Evolutionary conservation across 2,113 vertebrate genomes (phyloP).

Genomic region (Herpetotheres cachinnans): DNA sequence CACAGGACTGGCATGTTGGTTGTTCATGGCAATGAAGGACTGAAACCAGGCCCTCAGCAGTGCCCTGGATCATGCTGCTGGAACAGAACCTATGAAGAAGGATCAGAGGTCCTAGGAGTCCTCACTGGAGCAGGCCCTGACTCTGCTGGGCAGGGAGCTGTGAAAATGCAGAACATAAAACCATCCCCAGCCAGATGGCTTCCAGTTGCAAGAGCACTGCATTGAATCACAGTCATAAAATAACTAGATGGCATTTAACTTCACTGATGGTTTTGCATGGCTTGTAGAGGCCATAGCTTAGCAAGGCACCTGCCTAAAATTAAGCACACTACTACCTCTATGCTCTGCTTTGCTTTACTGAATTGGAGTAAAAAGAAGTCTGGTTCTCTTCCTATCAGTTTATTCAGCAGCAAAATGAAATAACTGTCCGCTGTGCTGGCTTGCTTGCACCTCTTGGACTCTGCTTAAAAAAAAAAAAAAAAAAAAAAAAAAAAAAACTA

Average conservation of each 20-base stretch:
- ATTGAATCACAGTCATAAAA: background rate
- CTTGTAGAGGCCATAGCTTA: background rate
- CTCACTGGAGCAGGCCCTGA: background rate
- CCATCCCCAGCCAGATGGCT: background rate
- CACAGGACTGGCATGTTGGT: background rate
- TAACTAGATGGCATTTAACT: background rate
- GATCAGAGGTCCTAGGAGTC: background rate
- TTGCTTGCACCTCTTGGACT: background rate
- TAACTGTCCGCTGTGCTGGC: constrained; percentile 10
- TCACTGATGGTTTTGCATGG: background rate
- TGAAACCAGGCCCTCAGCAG: background rate
- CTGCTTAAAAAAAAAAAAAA: background rate
- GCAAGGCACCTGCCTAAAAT: constrained; percentile 34
- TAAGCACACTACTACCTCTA: background rate
- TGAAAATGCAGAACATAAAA: background rate
- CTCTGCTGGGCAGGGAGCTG: background rate
- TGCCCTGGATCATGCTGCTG: background rate
- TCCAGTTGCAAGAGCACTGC: background rate
- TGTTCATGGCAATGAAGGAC: background rate
- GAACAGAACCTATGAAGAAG: background rate
- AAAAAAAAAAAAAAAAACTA: background rate
- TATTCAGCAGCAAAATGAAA: constrained; percentile 5
- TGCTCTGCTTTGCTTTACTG: background rate
- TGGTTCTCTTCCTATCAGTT: background rate
- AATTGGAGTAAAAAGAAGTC: background rate